Evolutionary conservation across 1,140 invertebrate genomes (phyloP), one percentile per base, ranked within the genome.

Genomic region (Drosophila setifemur): DNA sequence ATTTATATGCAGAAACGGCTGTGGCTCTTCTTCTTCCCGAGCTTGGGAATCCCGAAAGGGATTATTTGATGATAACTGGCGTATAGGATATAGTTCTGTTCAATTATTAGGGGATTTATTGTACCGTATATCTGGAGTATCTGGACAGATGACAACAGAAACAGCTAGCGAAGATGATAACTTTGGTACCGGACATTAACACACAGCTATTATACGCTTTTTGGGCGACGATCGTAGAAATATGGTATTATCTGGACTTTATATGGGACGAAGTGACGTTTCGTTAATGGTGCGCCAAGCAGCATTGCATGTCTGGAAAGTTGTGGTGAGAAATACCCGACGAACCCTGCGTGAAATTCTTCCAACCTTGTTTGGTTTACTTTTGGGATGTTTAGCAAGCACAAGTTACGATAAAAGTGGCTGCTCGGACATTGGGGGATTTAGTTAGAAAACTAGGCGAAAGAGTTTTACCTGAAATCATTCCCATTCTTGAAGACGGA

Each of bases 71-170:
- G 97, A 99, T 71, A 99, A 99, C 91, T 99, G 98, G 98, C 93
- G 99, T 53, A 99, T 99, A 70, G 92, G 98, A 70, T 99, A 97
- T 91, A 95, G 97, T 73, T 99, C 98, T 0, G 97, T 99, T 7
- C 98, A 99, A 90, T 91, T 99, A 3, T 91, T 99, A 5, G 98
- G 99, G 16, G 99, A 99, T 91, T 92, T 99, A 31, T 91, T 99
- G 8, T 99, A 99, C 90, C 95, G 97, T 57, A 97, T 99, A 54
- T 99, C 98, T 25, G 97, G 98, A 53, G 98, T 99, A 0, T 96
- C 97, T 45, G 98, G 98, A 40, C 99, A 99, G 91, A 99, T 99
- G 97, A 98, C 97, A 9, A 99, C 98, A 0, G 98, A 99, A 91
- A 99, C 98, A 1, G 97, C 97, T 2, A 96, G 96, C 76, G 98